Conservation (phyloP, 1,140 invertebrate species). For the Drosophila nebulosa region DNA sequence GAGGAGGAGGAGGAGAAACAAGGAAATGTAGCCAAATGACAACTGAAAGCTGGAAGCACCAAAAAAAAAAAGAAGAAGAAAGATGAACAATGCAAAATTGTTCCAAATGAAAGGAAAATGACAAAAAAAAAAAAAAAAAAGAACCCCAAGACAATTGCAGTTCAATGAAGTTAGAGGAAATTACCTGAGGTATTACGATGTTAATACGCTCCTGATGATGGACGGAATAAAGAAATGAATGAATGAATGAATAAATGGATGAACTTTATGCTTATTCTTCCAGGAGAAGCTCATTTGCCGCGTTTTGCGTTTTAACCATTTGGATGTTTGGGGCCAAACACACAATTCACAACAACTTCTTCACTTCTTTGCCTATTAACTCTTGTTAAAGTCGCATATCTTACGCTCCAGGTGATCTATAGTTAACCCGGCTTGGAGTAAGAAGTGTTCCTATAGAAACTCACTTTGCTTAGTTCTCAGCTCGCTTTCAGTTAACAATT, state of each 20-base stretch:
- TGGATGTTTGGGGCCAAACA: no score
- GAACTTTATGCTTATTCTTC: no score
- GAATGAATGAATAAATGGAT: not conserved
- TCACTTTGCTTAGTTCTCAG: conserved; percentile 23
- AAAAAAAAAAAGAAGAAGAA: not conserved
- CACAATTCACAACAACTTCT: not conserved
- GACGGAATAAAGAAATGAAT: no score
- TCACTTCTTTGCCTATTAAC: not conserved
- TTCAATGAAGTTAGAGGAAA: conserved; percentile 16
- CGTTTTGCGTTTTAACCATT: not conserved
- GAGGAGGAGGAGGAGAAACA: no score
- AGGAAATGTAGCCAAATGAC: not conserved
- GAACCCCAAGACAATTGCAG: conserved; percentile 10
- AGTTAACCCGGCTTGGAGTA: conserved; percentile 12
- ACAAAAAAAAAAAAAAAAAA: no score
- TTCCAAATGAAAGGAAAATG: not conserved
- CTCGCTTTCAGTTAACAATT: conserved; percentile 34
- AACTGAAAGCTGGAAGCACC: conserved; percentile 6
- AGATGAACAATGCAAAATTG: conserved; percentile 3
- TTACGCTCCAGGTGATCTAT: conserved; percentile 23
- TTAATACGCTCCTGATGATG: no score
- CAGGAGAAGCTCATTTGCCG: no score
- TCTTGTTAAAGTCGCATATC: not conserved
- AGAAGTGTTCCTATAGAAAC: conserved; percentile 13
- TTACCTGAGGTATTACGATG: conserved; percentile 27